Conservation (phyloP, 2,113 vertebrate genomes). For the Hepsetus odoe region DNA sequence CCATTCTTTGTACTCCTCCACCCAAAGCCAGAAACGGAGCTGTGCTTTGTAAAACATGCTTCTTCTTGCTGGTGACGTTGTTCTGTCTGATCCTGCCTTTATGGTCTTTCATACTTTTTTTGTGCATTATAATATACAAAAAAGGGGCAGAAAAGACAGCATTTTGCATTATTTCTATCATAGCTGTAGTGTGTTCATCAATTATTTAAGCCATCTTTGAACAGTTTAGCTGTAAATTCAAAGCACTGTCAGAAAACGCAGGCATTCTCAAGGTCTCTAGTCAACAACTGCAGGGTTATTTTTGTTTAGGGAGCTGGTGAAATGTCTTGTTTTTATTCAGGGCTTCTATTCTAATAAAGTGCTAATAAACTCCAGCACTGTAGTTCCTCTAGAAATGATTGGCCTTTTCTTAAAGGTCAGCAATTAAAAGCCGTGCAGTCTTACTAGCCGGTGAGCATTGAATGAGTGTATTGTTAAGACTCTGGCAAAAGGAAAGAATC, state of each 20-base stretch:
- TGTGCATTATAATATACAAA: background rate
- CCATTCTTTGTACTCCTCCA: slow-evolving; percentile 41
- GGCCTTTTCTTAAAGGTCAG: slow-evolving; percentile 49
- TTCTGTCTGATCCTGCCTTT: background rate
- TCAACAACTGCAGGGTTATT: slow-evolving; percentile 6
- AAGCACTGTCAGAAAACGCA: slow-evolving; percentile 9
- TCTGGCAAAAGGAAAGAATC: slow-evolving; percentile 11
- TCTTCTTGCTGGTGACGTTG: background rate
- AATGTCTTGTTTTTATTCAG: background rate
- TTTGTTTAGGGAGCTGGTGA: background rate
- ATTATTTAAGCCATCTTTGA: background rate
- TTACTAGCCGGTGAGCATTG: slow-evolving; percentile 23
- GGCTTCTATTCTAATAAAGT: slow-evolving; percentile 26
- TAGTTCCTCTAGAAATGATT: slow-evolving; percentile 33
- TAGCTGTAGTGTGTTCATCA: background rate
- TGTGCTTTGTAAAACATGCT: slow-evolving; percentile 24
- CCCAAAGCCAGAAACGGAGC: slow-evolving; percentile 26
- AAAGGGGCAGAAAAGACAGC: background rate
- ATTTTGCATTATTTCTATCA: background rate
- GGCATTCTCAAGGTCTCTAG: background rate
- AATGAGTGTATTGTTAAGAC: slow-evolving; percentile 27
- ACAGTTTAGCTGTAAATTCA: background rate
- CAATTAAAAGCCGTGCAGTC: slow-evolving; percentile 44
- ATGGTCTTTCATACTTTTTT: background rate
- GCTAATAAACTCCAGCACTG: slow-evolving; percentile 29